A percentile compares a stretch with the other conserved stretches of the same genome.
Conservation (phyloP, 1,140 invertebrate genomes). For the Cotesia vestalis region DNA sequence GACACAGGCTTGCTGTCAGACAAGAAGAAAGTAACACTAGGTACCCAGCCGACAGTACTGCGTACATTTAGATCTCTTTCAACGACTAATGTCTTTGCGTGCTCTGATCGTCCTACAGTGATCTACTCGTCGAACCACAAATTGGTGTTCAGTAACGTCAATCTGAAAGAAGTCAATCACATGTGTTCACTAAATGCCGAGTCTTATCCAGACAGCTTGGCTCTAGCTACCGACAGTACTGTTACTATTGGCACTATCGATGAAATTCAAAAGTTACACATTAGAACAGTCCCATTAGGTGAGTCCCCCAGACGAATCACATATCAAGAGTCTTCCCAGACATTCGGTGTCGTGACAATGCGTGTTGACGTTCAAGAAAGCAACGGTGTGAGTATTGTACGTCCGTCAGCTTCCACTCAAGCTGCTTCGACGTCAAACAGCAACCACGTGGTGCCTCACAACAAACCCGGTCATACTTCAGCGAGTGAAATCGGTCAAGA, state of each 20-base stretch:
- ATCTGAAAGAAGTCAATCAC: constrained; percentile 96
- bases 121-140: constrained; percentile 99
- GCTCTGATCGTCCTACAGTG: constrained; percentile 97
- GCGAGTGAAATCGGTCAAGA: constrained; percentile 79
- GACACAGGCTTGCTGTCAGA: constrained; percentile 77
- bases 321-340: constrained; percentile 93
- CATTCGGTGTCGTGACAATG: constrained; percentile 93
- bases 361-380: constrained; percentile 86
- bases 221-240: constrained; percentile 90
- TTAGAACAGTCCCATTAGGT: constrained; percentile 91
- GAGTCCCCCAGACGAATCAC: constrained; percentile 94
- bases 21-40: constrained; percentile 92
- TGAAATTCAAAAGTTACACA: constrained; percentile 98
- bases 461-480: constrained; percentile 64
- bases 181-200: constrained; percentile 97
- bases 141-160: constrained; percentile 98
- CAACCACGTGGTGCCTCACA: constrained; percentile 65
- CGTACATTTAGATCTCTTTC: constrained; percentile 90
- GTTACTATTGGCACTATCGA: constrained; percentile 98
- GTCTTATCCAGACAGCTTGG: constrained; percentile 94
- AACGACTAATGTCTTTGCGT: constrained; percentile 98
- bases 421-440: constrained; percentile 65
- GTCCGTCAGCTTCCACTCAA: constrained; percentile 82
- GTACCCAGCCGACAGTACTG: constrained; percentile 95
- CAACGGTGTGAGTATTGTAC: constrained; percentile 72